phyloP scores from a whole-genome alignment of 2,797 vertebrate species.

The Galago senegalensis region DNA sequence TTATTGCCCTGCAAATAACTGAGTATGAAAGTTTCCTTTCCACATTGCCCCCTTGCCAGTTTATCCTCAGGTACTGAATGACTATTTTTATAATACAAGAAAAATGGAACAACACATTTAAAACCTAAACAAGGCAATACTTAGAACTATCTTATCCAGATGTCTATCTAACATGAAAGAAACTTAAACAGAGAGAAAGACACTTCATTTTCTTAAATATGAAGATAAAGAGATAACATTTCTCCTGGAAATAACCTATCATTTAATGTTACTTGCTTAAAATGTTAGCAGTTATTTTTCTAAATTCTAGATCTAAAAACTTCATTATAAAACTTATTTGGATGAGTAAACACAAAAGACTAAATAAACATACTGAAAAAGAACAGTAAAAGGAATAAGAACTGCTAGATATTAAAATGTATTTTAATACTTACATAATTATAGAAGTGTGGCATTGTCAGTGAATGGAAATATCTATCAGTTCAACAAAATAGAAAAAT shows the following conservation, averaged over 20 bases:
- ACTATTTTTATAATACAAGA: neutral
- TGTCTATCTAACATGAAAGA: neutral
- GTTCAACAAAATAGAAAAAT: neutral
- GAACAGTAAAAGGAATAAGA: neutral
- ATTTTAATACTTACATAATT: neutral
- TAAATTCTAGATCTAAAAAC: neutral
- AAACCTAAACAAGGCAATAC: neutral
- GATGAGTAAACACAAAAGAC: neutral
- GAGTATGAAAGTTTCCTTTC: no score
- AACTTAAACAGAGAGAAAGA: neutral
- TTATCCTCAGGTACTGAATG: no score
- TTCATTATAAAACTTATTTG: neutral
- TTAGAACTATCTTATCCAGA: neutral
- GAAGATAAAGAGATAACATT: neutral
- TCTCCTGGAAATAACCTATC: neutral
- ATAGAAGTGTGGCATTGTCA: neutral
- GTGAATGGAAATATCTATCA: neutral
- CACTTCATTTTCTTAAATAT: constrained; percentile 23
- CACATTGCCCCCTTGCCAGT: no score
- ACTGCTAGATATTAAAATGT: neutral
- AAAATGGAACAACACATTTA: neutral
- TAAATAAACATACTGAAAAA: neutral
- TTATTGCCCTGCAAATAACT: no score
- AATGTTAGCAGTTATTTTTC: neutral
- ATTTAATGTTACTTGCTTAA: neutral